Evolutionary conservation across 2,888 invertebrate species (phyloP), one percentile per base, ranked within the genome.

Genomic region (Drosophila percnosoma): DNA sequence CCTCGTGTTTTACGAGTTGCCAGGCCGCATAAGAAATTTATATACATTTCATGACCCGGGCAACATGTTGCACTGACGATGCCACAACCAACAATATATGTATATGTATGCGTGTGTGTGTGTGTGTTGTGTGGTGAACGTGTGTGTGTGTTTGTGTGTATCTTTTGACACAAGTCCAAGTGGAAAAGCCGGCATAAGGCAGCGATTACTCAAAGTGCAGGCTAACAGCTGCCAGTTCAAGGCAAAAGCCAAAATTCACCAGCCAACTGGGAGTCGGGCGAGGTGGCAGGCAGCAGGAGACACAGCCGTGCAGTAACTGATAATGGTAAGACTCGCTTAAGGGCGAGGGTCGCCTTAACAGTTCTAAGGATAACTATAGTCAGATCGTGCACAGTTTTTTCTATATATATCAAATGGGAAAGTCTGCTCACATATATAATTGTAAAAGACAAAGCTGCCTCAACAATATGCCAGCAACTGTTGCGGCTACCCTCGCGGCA

Each of bases 11-110:
- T 85, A 85, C 85, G 85, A 85, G 88, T 77, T 87, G 90, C 73
- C 83, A 73, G 86, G 83, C 85, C 85, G 83, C 85, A 85, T 88
- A 85, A 88, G 85, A 85, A 85, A 85, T 85, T 89, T 85, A 85
- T 85, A 89, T 87, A 85, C 85, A 85, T 85, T 85, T 85, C 85
- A 85, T 85, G 85, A 83, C 75, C 60, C 51, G 52, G 88, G 83
- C 85, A 85, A 85, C 85, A 85, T 85, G 85, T 85, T 85, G 90
- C 88, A 89, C 86, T 80, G 80, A 82, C 79, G 79, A 78, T 65
- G 82, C 66, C 73, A 58, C 36, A 64, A 27, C 65, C 73, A 52
- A 48, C 72, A 42, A 53, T 57, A 66, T 65, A 45, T 45, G 15
- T 57, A 36, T 52, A 21, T 11, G 10, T 42, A 2, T 38, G 2